phyloP scores from a whole-genome alignment of 2,888 invertebrate genomes.

The Abrostola triplasia region DNA sequence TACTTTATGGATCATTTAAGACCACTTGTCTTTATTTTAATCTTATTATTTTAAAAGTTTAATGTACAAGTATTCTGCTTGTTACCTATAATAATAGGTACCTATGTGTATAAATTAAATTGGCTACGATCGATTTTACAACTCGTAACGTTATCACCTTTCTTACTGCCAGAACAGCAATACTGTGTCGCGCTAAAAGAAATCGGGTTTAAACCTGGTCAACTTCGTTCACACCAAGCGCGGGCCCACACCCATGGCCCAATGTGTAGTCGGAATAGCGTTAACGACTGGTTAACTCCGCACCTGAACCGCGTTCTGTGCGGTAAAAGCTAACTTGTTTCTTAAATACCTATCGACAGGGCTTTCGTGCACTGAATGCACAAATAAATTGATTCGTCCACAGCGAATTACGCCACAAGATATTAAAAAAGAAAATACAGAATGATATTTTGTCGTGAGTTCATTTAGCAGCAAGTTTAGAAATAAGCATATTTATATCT shows the following conservation, averaged over 20 bases:
- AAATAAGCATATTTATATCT: conserved; percentile 2
- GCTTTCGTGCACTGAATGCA: conserved; percentile 62
- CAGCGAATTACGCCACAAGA: conserved; percentile 49
- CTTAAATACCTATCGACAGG: conserved; percentile 15
- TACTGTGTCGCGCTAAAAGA: neutral
- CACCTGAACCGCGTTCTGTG: conserved; percentile 1
- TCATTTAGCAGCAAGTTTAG: neutral
- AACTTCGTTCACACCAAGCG: neutral
- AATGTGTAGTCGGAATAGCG: conserved; percentile 2
- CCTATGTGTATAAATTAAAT: too few relatives aligned
- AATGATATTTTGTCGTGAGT: neutral
- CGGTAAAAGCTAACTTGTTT: conserved; percentile 4
- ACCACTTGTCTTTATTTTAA: too few relatives aligned
- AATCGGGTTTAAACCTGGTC: neutral
- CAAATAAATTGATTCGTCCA: conserved; percentile 45
- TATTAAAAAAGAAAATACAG: neutral
- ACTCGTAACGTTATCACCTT: neutral
- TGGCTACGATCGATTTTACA: too few relatives aligned
- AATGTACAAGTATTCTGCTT: too few relatives aligned
- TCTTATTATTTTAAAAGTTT: too few relatives aligned
- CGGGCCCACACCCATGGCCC: neutral
- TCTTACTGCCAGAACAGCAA: neutral
- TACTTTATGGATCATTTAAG: too few relatives aligned
- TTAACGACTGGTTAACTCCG: neutral
- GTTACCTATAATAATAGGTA: too few relatives aligned